Evolutionary conservation across 1,140 invertebrate species (phyloP).

Genomic region (Globodera rostochiensis): DNA sequence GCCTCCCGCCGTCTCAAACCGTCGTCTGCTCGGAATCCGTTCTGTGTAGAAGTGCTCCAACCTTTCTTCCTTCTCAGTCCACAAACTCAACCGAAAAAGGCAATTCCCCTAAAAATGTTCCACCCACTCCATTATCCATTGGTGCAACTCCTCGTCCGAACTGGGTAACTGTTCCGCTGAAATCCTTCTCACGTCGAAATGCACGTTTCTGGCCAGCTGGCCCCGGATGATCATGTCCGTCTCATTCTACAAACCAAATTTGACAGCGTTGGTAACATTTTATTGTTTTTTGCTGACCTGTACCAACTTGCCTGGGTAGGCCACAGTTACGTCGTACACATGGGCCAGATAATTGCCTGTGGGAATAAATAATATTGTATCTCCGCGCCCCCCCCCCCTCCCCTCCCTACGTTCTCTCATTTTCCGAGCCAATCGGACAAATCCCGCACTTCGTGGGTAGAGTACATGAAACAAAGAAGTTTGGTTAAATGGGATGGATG

Average conservation of each 20-base stretch:
- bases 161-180: slow-evolving; percentile 50
- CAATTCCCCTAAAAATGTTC: background rate
- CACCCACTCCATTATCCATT: slow-evolving; percentile 59
- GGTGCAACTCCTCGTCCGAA: slow-evolving; percentile 44
- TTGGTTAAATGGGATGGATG: background rate
- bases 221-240: slow-evolving; percentile 60
- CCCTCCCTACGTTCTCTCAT: slow-evolving; percentile 56
- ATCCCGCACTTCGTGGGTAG: slow-evolving; percentile 62
- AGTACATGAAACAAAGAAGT: slow-evolving; percentile 43
- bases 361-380: slow-evolving; percentile 18
- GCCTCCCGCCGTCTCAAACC: slow-evolving; percentile 46
- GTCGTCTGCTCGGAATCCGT: slow-evolving; percentile 37
- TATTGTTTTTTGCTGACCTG: background rate
- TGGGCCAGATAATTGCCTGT: slow-evolving; percentile 72
- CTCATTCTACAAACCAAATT: slow-evolving; percentile 43
- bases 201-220: slow-evolving; percentile 51
- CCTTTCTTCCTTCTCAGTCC: slow-evolving; percentile 55
- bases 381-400: background rate
- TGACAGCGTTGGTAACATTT: background rate
- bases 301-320: slow-evolving; percentile 74
- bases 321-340: slow-evolving; percentile 80
- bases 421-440: slow-evolving; percentile 61
- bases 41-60: slow-evolving; percentile 57
- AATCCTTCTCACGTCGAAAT: slow-evolving; percentile 58
- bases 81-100: slow-evolving; percentile 39